phyloP scores from a whole-genome alignment of 1,140 invertebrate species.

The Pantala flavescens region DNA sequence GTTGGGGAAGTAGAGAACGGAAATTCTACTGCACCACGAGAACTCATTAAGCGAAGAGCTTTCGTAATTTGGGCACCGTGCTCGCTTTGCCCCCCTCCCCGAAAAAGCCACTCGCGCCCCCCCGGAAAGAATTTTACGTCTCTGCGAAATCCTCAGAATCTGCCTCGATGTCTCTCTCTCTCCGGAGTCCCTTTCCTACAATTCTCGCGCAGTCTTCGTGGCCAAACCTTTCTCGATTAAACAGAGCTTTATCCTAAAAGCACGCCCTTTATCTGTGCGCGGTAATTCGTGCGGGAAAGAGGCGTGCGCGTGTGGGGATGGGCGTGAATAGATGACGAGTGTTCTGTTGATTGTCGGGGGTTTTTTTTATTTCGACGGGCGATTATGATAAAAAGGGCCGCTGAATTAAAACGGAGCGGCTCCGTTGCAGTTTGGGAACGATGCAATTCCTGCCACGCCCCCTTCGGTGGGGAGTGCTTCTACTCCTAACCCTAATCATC shows the following conservation, averaged over 20 bases:
- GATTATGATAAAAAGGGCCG: no score
- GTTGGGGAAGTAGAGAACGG: neutral
- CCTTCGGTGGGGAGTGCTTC: no score
- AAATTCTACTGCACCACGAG: neutral
- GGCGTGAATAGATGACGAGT: no score
- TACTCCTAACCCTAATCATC: no score
- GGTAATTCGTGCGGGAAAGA: neutral
- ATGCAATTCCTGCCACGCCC: no score
- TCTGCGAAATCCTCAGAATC: neutral
- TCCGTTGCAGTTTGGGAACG: no score
- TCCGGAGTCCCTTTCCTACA: neutral
- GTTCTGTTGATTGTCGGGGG: neutral
- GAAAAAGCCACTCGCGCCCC: neutral
- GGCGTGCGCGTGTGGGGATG: neutral
- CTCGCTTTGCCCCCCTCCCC: neutral
- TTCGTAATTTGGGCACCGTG: neutral
- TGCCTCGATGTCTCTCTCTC: neutral
- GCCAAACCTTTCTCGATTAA: neutral
- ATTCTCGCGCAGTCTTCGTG: neutral
- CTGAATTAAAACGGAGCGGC: no score
- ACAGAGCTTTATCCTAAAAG: conserved; percentile 1
- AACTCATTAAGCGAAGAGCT: conserved; percentile 9
- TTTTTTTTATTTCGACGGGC: no score
- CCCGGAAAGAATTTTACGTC: neutral
- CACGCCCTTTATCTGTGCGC: neutral